Evolutionary conservation across 2,888 invertebrate species (phyloP).

Genomic region (Ochlodes sylvanus): DNA sequence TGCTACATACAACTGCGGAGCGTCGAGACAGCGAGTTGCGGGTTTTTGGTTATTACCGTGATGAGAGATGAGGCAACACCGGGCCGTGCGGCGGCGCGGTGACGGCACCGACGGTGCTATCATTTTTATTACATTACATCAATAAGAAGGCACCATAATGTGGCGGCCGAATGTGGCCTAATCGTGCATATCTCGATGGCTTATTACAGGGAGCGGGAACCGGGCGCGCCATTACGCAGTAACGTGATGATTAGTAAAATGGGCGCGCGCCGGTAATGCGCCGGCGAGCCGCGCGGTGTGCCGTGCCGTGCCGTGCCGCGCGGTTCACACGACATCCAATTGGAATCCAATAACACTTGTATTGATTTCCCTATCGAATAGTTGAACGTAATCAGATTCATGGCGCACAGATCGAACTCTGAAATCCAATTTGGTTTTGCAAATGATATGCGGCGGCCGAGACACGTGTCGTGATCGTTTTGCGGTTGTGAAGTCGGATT

Average conservation of each 20-base stretch:
- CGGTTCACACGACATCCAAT: slow-evolving; percentile 5
- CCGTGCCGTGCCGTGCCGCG: slow-evolving; percentile 21
- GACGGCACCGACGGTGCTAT: slow-evolving; percentile 15
- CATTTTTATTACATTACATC: slow-evolving; percentile 33
- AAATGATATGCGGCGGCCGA: slow-evolving; percentile 1
- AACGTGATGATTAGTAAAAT: slow-evolving; percentile 47
- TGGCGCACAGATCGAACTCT: not conserved
- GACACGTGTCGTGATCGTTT: not conserved
- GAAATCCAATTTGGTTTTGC: slow-evolving; percentile 14
- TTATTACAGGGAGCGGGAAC: slow-evolving; percentile 45
- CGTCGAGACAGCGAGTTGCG: not conserved
- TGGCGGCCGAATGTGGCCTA: slow-evolving; percentile 38
- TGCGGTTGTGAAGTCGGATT: not conserved
- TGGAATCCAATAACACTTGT: slow-evolving; percentile 11
- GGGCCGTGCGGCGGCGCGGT: not conserved
- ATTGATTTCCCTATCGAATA: slow-evolving; percentile 34
- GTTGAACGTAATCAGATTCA: slow-evolving; percentile 20
- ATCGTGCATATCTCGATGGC: slow-evolving; percentile 46
- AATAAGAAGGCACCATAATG: slow-evolving; percentile 40
- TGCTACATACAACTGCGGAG: not conserved
- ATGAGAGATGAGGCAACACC: slow-evolving; percentile 8
- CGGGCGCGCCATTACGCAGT: slow-evolving; percentile 39
- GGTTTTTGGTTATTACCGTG: slow-evolving; percentile 27
- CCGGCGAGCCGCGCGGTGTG: slow-evolving; percentile 34
- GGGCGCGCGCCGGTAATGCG: slow-evolving; percentile 41